phyloP scores from a whole-genome alignment of 1,140 invertebrate species.

The Trachymyrmex cornetzi region DNA sequence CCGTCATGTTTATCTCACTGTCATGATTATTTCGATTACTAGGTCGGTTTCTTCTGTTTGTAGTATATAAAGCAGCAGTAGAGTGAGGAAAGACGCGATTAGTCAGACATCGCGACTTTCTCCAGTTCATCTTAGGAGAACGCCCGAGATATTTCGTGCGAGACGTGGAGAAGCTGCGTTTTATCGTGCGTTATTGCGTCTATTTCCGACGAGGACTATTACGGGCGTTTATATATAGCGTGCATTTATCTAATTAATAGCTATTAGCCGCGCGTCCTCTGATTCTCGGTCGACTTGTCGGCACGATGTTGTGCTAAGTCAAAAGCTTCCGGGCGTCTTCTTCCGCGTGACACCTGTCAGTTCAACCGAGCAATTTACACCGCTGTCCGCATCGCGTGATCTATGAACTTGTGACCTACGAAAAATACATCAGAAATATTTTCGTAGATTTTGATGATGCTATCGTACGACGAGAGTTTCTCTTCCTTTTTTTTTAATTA shows the following conservation, averaged over 20 bases:
- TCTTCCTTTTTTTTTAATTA: background rate
- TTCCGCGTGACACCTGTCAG: constrained; percentile 62
- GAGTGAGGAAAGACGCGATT: constrained; percentile 23
- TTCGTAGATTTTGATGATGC: background rate
- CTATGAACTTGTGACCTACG: background rate
- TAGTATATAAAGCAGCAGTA: background rate
- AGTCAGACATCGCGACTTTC: constrained; percentile 13
- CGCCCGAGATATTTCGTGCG: constrained; percentile 17
- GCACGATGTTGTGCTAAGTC: constrained; percentile 33
- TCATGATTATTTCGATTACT: background rate
- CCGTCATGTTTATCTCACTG: background rate
- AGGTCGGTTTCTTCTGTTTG: background rate
- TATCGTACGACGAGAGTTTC: background rate
- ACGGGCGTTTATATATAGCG: constrained; percentile 76
- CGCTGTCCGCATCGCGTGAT: background rate
- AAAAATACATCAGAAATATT: background rate
- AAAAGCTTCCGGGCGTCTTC: constrained; percentile 55
- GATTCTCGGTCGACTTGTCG: constrained; percentile 56
- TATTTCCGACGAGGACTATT: constrained; percentile 78
- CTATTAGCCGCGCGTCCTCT: constrained; percentile 76
- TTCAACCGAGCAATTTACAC: constrained; percentile 27
- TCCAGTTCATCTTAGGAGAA: constrained; percentile 8
- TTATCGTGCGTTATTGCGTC: constrained; percentile 68
- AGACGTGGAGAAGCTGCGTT: constrained; percentile 60
- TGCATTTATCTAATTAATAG: constrained; percentile 83